Evolutionary conservation across 2,888 invertebrate genomes (phyloP).

Genomic region (Plutella xylostella): DNA sequence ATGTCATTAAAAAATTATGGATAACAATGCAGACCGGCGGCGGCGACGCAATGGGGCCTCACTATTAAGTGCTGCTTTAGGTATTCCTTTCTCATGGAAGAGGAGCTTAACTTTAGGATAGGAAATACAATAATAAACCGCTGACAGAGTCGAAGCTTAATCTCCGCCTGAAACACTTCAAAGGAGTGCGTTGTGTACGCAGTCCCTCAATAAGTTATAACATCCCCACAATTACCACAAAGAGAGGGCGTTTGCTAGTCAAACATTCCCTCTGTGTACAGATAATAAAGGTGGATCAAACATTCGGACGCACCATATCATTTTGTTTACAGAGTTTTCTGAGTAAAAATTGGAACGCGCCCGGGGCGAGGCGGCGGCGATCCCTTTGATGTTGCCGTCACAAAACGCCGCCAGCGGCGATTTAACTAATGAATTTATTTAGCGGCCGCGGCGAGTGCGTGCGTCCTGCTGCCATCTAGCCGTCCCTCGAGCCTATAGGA

Average conservation of each 20-base stretch:
- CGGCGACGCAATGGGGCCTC: no score
- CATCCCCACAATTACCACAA: conserved; percentile 46
- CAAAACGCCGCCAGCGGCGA: conserved; percentile 68
- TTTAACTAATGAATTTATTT: conserved; percentile 73
- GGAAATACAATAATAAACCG: no score
- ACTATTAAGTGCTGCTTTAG: no score
- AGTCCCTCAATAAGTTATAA: conserved; percentile 36
- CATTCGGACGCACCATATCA: conserved; percentile 65
- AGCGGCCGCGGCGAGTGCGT: conserved; percentile 53
- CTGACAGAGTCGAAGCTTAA: neutral
- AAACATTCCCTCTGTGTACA: conserved; percentile 57
- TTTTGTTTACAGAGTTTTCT: conserved; percentile 69
- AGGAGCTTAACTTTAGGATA: no score
- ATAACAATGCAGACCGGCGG: no score
- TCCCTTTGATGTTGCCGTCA: conserved; percentile 68
- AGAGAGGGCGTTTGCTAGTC: conserved; percentile 48
- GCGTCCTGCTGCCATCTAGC: conserved; percentile 3
- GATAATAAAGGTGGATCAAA: conserved; percentile 67
- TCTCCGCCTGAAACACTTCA: conserved; percentile 20
- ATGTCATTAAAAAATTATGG: no score
- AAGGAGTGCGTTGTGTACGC: conserved; percentile 32
- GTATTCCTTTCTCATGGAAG: no score
- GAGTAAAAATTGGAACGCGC: conserved; percentile 63
- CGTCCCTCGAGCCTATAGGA: conserved; percentile 11
- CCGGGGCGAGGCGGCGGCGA: conserved; percentile 49